phyloP scores from a whole-genome alignment of 2,888 invertebrate genomes.

The Xestoiulus laeticollis region DNA sequence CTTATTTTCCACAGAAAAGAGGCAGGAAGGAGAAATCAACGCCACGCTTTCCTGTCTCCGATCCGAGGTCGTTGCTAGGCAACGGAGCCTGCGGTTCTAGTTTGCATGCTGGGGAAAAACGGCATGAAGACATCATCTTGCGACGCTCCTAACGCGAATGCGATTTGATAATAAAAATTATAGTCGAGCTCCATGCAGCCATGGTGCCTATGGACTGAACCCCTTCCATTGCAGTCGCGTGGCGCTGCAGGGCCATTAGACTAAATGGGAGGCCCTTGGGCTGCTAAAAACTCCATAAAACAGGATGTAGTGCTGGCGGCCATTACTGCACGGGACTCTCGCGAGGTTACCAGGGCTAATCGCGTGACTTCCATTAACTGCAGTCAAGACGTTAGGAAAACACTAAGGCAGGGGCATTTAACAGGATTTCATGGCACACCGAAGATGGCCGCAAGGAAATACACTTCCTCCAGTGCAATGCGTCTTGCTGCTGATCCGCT shows the following conservation, averaged over 20 bases:
- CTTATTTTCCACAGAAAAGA: conserved; percentile 13
- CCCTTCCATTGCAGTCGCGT: not conserved
- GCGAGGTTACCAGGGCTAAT: not conserved
- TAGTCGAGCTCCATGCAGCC: not conserved
- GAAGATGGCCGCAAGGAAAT: not conserved
- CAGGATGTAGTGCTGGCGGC: not conserved
- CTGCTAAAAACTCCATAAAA: not conserved
- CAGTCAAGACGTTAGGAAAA: not conserved
- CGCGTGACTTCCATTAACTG: not conserved
- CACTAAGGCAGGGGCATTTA: not conserved
- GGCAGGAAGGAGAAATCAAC: conserved; percentile 39
- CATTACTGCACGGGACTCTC: not conserved
- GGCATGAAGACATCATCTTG: not conserved
- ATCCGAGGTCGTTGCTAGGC: not conserved
- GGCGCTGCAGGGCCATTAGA: not conserved
- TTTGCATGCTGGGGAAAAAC: not conserved
- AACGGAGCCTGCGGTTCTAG: not conserved
- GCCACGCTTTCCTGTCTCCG: conserved; percentile 15
- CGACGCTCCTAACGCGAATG: not conserved
- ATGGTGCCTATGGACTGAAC: not conserved
- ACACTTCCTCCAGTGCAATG: not conserved
- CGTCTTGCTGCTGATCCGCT: not conserved
- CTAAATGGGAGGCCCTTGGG: not conserved
- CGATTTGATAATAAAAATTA: conserved; percentile 17
- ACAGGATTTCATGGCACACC: not conserved